Evolutionary conservation across 1,140 invertebrate species (phyloP), one percentile per base, ranked within the genome.

Genomic region (Drosophila triauraria): DNA sequence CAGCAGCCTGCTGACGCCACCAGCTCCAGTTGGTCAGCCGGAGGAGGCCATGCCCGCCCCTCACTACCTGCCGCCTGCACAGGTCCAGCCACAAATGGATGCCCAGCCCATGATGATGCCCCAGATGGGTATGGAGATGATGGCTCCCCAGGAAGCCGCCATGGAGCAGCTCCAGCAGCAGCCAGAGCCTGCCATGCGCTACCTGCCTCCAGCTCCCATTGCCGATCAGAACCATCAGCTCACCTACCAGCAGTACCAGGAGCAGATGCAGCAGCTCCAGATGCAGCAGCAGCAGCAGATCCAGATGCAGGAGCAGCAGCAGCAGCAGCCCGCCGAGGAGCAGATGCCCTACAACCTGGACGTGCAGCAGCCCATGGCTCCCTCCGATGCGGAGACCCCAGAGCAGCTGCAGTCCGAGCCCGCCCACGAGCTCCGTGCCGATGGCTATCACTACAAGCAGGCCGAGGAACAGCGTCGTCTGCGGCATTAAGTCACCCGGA

Each of bases 391-490:
- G n/a, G 84, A 92, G 38, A 60, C 78, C 51, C 59, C 50, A 17
- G 54, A 72, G 48, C 63, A 27, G 2, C 23, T 58, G 10, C 81
- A 92, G 9, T 47, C 91, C 0, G 61, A 79, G 78, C 91, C 91
- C 17, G 91, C 86, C n/a, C 91, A 92, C 63, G 74, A 88, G 46
- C 69, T 92, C n/a, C 76, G 67, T 30, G 47, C 71, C 48, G 91
- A 92, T 81, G 91, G 91, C 56, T 92, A 92, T 38, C 87, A 92
- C 57, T 92, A 92, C 72, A 85, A 78, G 35, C 70, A 86, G 46
- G 81, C 72, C 23, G 65, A 48, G 7, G 71, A 83, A 42, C 64
- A 84, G 38, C 80, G 68, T 40, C 83, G 91, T 57, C 78, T 91
- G 54, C 71, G 91, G 53, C 91, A 92, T 64, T 92, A 78, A 54